Base-by-base conservation (phyloP, 2,888 invertebrate species). In the Eilema griseolum region DNA sequence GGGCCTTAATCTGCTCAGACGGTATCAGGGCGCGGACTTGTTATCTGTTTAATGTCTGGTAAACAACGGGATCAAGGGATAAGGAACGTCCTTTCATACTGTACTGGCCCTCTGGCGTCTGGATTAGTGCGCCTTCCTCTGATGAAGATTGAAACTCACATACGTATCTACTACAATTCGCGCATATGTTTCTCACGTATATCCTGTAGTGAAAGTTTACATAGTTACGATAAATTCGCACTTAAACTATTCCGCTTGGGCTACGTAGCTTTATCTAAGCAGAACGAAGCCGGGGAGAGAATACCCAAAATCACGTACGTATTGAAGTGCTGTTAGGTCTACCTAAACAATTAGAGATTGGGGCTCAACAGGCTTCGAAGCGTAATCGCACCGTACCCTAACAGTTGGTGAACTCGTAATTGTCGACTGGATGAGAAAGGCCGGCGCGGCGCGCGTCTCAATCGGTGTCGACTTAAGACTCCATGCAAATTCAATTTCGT, bases 11-110 rank as follows among this genome's bases (percentile, higher is more conserved):
- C 94, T 94, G 91, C 89, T 89, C 89, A 91, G 91, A 90, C 90
- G 91, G 91, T 94, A 94, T 95, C 94, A 89, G 92, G 90, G 93
- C 94, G 94, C 90, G 93, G 95, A 95, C 92, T 95, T 93, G 95
- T 94, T 95, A 95, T 95, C 95, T 95, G 95, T 92, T 95, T 95
- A 95, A 95, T 95, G 95, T 95, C 95, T 95, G 95, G 95, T 95
- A 95, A 95, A 95, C 95, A 95, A 95, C 94, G 89, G 95, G 95
- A 95, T 95, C 94, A 95, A 95, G 93, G 95, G 95, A 95, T 95
- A 94, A 94, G 94, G 92, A 91, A 89, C 91, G 93, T 94, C 95
- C 94, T 94, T 93, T 91, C 91, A 93, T 93, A 92, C 90, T 87
- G 89, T 80, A 84, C 91, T 93, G 92, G 93, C 94, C 95, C 94